phyloP scores from a whole-genome alignment of 2,113 vertebrate genomes.

The Herpetotheres cachinnans region DNA sequence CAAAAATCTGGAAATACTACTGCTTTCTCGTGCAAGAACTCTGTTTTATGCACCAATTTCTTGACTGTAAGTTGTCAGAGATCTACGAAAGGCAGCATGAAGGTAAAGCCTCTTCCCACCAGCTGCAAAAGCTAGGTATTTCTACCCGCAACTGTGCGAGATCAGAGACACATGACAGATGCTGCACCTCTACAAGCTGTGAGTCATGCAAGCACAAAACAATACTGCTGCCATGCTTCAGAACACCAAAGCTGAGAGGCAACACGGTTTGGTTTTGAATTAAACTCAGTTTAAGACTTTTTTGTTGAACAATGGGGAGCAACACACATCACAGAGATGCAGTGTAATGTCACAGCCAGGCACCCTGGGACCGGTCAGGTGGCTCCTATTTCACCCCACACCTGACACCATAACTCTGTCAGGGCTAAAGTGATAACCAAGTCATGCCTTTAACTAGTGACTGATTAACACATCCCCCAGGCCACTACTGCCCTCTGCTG shows the following conservation, averaged over 20 bases:
- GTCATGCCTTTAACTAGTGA: neutral
- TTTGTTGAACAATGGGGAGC: neutral
- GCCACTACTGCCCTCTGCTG: neutral
- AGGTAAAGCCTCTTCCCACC: neutral
- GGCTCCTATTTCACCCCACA: neutral
- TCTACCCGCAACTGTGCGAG: fast-evolving
- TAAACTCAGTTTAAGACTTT: neutral
- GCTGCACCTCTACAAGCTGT: neutral
- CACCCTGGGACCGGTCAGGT: fast-evolving
- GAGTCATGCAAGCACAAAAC: neutral
- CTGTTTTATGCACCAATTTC: neutral
- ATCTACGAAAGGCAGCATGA: neutral
- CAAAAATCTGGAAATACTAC: neutral
- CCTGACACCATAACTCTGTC: neutral
- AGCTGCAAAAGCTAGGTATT: neutral
- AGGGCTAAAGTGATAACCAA: neutral
- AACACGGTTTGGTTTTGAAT: neutral
- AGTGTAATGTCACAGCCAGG: neutral
- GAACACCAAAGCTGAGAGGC: neutral
- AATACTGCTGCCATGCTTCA: neutral
- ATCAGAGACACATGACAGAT: neutral
- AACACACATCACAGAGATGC: fast-evolving
- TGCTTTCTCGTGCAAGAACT: neutral
- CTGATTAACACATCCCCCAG: too few relatives aligned
- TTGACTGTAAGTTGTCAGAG: neutral